These are phyloP conservation scores for Drosophila arizonae DNA, from an alignment of 1,140 invertebrate species.

Conservation along the genomic window DNA sequence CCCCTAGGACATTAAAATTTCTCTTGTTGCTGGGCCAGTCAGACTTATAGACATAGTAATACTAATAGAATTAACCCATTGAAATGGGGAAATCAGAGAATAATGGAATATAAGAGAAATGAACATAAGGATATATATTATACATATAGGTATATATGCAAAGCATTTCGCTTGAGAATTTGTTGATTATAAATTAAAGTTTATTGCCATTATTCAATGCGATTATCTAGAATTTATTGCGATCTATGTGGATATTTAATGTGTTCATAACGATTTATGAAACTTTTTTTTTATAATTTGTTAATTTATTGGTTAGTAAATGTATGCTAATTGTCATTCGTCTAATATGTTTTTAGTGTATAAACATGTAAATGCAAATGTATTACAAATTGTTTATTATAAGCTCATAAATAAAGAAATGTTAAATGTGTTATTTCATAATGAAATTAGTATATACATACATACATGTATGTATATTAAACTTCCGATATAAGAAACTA, in stretches of 20 bases:
- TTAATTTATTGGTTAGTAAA: slow-evolving; percentile 34
- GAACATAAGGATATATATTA: too few relatives aligned
- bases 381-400: background rate
- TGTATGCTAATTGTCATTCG: slow-evolving; percentile 15
- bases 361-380: slow-evolving; percentile 23
- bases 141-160: too few relatives aligned
- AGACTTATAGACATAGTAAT: too few relatives aligned
- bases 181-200: background rate
- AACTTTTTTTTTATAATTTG: slow-evolving; percentile 27
- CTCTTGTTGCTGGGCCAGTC: too few relatives aligned
- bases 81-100: too few relatives aligned
- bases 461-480: background rate
- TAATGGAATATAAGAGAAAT: too few relatives aligned
- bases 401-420: background rate
- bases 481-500: background rate
- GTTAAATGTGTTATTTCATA: too few relatives aligned
- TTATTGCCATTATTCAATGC: background rate
- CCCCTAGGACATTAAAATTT: too few relatives aligned
- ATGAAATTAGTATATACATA: too few relatives aligned
- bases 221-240: slow-evolving; percentile 2
- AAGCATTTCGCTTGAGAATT: background rate
- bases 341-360: background rate
- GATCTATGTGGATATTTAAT: slow-evolving; percentile 20
- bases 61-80: too few relatives aligned
- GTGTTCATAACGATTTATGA: slow-evolving; percentile 30